Evolutionary conservation across 1,140 invertebrate species (phyloP).

Genomic region (Anadara kagoshimensis): DNA sequence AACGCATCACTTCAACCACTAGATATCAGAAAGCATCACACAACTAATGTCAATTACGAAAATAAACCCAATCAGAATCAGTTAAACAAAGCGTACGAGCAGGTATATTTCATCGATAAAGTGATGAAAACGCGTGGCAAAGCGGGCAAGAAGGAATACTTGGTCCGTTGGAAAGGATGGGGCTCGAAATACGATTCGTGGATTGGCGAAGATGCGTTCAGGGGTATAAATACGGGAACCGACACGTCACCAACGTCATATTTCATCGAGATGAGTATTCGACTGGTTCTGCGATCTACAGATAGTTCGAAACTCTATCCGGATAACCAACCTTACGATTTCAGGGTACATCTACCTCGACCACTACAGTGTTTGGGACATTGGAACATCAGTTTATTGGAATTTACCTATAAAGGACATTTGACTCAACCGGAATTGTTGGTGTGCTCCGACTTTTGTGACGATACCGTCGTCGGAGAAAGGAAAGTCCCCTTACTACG

Average conservation of each 20-base stretch:
- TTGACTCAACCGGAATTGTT: neutral
- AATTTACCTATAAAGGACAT: neutral
- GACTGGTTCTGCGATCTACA: neutral
- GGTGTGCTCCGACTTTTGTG: constrained; percentile 16
- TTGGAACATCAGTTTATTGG: neutral
- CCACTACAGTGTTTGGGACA: neutral
- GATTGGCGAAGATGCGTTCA: neutral
- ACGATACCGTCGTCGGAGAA: constrained; percentile 20
- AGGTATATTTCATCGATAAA: constrained; percentile 12
- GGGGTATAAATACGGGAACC: too few relatives aligned
- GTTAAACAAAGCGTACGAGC: constrained; percentile 1
- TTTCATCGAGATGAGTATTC: neutral
- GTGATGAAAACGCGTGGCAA: neutral
- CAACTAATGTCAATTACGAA: too few relatives aligned
- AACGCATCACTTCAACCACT: too few relatives aligned
- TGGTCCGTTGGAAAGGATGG: neutral
- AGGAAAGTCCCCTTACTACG: constrained; percentile 13
- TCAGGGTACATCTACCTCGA: neutral
- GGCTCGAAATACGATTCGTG: neutral
- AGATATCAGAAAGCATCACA: too few relatives aligned
- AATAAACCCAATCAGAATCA: neutral
- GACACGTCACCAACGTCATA: too few relatives aligned
- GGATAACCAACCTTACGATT: neutral
- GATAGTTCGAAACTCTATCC: neutral
- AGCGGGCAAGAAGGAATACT: neutral